Base-by-base conservation (phyloP, 2,797 vertebrate species). In the Okamejei kenojei region DNA sequence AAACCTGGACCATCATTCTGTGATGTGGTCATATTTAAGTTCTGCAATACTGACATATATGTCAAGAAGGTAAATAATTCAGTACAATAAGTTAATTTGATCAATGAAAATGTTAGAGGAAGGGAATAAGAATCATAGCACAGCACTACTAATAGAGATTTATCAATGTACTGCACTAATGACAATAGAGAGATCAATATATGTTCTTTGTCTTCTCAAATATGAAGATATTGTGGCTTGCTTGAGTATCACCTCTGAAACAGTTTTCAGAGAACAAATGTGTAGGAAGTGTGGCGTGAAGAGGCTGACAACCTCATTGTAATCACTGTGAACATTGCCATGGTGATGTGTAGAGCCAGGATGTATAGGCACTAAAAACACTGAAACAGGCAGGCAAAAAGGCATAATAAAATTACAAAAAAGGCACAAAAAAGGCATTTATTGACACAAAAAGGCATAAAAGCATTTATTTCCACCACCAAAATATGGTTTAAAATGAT, bases 251-350 rank as follows among this genome's bases (percentile, higher is more conserved):
- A 74, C 19, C 38, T 71, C 65, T 90, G 65, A 19, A 71, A 35
- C 90, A 74, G 32, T 68, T 73, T 29, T 54, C 54, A 73, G 23
- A 5, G 7, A 73, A 63, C 21, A 91, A 73, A 76, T 92, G 45
- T 76, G 73, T 35, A 74, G 71, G 71, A 38, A 58, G 26, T 92
- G 71, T 23, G 54, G 71, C 54, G 54, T 92, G 26, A 76, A 76
- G 38, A 54, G 71, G 23, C 90, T 92, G 38, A 8, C 63, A 5
- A 35, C 32, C 26, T 76, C 71, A 1, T 6, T 74, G 11, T 23
- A 76, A 76, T 68, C 2, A 17, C 90, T 74, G 68, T 74, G 71
- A 92, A 35, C 90, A 71, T 92, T 92, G 90, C 90, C 71, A 92
- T 92, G 45, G 90, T 29, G 35, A 74, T 74, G 68, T 91, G 90